These are phyloP conservation scores for Ateles fusciceps DNA, from an alignment of 2,797 vertebrate species.

Conservation along the genomic window DNA sequence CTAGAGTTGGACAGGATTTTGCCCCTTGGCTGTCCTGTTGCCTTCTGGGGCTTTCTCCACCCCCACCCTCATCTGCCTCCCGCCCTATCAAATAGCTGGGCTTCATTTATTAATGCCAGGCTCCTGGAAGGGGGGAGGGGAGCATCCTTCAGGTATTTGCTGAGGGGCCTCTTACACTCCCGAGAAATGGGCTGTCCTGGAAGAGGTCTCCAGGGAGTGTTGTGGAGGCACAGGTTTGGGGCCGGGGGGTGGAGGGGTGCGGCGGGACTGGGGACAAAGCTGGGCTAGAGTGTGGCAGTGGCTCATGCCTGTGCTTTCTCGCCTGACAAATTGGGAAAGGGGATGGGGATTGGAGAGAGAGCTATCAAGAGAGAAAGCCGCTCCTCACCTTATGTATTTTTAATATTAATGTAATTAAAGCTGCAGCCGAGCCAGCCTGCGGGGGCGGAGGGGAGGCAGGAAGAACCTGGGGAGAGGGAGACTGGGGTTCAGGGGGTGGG, in stretches of 20 bases:
- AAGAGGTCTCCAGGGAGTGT: neutral
- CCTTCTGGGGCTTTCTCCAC: neutral
- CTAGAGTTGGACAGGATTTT: conserved; percentile 21
- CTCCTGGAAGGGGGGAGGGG: conserved; percentile 34
- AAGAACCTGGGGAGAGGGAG: conserved; percentile 48
- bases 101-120: conserved; percentile 58
- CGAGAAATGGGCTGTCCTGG: neutral
- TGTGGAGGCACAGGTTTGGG: neutral
- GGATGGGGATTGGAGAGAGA: conserved; percentile 34
- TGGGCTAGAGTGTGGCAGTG: neutral
- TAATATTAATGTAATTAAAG: conserved; percentile 79
- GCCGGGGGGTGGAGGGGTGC: too few species aligned
- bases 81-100: conserved; percentile 59
- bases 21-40: conserved; percentile 26
- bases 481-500: neutral
- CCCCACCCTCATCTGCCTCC: conserved; percentile 55
- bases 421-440: conserved; percentile 64
- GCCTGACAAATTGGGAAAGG: conserved; percentile 51
- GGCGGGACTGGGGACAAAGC: conserved; percentile 30
- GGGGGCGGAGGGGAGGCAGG: conserved; percentile 65
- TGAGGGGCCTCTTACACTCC: neutral
- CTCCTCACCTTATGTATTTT: conserved; percentile 80
- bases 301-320: conserved; percentile 32
- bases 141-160: conserved; percentile 10
- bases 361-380: conserved; percentile 42